These are phyloP conservation scores for Meandrusa payeni DNA, from an alignment of 2,888 invertebrate genomes.

Conservation along the genomic window DNA sequence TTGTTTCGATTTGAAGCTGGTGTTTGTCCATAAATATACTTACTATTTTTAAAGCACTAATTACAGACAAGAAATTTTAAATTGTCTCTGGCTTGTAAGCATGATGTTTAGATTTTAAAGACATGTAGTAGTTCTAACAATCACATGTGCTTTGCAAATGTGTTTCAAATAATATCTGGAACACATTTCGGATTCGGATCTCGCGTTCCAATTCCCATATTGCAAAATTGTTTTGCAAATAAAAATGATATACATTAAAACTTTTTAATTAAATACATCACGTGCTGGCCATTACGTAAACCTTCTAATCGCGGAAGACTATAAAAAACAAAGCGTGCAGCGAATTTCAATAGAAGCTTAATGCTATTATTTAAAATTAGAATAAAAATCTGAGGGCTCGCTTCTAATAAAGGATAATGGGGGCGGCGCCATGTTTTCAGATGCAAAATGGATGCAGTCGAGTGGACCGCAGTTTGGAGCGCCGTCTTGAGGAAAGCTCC, in stretches of 20 bases:
- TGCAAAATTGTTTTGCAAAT: neutral
- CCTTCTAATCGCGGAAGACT: slow-evolving; percentile 42
- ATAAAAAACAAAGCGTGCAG: slow-evolving; percentile 51
- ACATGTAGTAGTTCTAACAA: neutral
- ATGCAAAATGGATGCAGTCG: slow-evolving; percentile 52
- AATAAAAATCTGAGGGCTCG: slow-evolving; percentile 42
- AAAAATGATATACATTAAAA: slow-evolving; percentile 13
- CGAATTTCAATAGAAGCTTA: slow-evolving; percentile 47
- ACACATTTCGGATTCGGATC: neutral
- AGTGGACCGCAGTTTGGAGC: slow-evolving; percentile 33
- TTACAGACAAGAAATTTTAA: no score
- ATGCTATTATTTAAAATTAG: slow-evolving; percentile 42
- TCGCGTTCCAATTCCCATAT: slow-evolving; percentile 10
- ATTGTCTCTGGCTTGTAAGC: no score
- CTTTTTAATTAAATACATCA: slow-evolving; percentile 39
- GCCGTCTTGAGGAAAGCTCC: slow-evolving; percentile 32
- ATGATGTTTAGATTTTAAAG: no score
- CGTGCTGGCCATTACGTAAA: slow-evolving; percentile 44
- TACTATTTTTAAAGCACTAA: no score
- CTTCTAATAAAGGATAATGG: slow-evolving; percentile 45
- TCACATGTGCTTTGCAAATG: slow-evolving; percentile 22
- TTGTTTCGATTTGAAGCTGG: no score
- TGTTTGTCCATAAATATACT: no score
- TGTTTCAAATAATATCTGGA: slow-evolving; percentile 2
- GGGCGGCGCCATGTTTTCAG: slow-evolving; percentile 34